Base-by-base conservation (phyloP, 1,140 invertebrate genomes). In the Rhizoglyphus robini region DNA sequence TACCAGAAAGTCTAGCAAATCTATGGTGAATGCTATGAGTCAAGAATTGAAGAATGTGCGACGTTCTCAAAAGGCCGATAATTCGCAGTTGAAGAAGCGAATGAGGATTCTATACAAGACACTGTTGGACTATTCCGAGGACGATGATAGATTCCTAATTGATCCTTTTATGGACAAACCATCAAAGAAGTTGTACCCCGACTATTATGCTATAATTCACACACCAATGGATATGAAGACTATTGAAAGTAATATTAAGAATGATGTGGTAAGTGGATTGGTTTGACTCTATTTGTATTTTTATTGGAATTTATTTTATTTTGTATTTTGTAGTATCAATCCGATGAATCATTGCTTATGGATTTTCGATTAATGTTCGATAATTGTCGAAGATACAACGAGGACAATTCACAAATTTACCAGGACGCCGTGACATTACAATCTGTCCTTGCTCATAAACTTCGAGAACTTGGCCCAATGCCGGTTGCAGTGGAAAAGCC, bases 101-200 rank as follows among this genome's bases (percentile, higher is more conserved):
- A 70, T 78, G 23, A 71, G 67, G 63, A 68, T 71, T 32, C 67
- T 79, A 23, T 79, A 75, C 67, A 78, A 76, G 67, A 72, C 75
- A 31, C 71, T 79, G 41, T 83, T 74, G 71, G 76, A 78, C 66
- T 76, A 74, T 70, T 30, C 63, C 23, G 92, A 96, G 76, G 83
- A 85, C 25, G 87, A 88, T 72, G 89, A 88, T 5, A 79, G 93
- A 31, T 83, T 88, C 66, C 85, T 91, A 0, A 90, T 95, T 77
- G 77, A 90, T 46, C 83, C 90, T 70, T 99, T 99, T 73, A 88
- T 97, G 86, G 90, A 94, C 75, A 90, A 96, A 74, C 95, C 95
- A 3, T 93, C 88, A 0, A 91, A 90, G 72, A 94, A 95, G 75
- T 78, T 92, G 23, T 97, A 96, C 77, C 90, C 93, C 0, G 92